These are phyloP conservation scores for Coryphaenoides rupestris DNA, from an alignment of 2,113 vertebrate genomes.

Conservation along the genomic window DNA sequence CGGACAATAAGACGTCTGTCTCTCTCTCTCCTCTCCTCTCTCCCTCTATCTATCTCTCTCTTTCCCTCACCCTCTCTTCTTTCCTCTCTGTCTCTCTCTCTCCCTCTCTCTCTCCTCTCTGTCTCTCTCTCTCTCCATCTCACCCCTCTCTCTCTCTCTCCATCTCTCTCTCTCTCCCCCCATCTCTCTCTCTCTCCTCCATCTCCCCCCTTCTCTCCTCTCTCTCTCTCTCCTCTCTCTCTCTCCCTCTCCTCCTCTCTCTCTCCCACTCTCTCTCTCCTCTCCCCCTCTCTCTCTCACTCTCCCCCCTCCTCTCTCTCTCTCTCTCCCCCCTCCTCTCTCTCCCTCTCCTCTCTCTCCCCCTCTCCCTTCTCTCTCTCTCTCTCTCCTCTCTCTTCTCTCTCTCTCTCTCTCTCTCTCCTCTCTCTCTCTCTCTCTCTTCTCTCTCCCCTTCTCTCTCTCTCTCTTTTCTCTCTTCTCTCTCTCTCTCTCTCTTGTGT, in stretches of 20 bases:
- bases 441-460: not conserved
- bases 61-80: constrained; percentile 2
- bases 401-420: constrained; percentile 3
- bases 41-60: constrained; percentile 7
- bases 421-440: not conserved
- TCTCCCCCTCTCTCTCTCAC: not conserved
- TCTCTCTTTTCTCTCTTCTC: not conserved
- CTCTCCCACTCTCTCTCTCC: not conserved
- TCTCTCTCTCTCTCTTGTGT: constrained; percentile 13
- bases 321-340: constrained; percentile 8
- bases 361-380: not conserved
- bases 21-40: constrained; percentile 1
- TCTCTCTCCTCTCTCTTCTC: constrained; percentile 29
- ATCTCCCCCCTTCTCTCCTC: no score
- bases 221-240: constrained; percentile 10
- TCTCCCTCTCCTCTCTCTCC: not conserved
- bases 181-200: not conserved
- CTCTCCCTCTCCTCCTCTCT: constrained; percentile 6
- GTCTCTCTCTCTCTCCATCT: constrained; percentile 8
- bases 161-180: not conserved
- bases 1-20: constrained; percentile 42
- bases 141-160: constrained; percentile 7
- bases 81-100: not conserved
- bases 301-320: constrained; percentile 11
- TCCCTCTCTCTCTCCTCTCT: not conserved